Evolutionary conservation across 2,888 invertebrate genomes (phyloP).

Genomic region (Deilephila porcellus): DNA sequence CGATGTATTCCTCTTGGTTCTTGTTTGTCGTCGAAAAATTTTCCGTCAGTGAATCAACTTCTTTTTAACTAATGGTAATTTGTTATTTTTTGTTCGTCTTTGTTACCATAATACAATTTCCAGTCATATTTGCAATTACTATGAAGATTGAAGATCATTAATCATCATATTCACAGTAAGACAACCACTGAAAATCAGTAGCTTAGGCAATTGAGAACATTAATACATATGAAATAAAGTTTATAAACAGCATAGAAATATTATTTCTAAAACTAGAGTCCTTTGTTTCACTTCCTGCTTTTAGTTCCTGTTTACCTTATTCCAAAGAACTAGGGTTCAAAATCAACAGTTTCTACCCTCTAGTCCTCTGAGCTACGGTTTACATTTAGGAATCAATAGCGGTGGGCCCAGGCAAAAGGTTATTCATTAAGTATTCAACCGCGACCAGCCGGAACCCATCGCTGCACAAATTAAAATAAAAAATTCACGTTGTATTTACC

Average conservation of each 20-base stretch:
- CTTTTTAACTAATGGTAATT: neutral
- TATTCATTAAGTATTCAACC: constrained; percentile 17
- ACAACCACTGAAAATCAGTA: too few relatives aligned
- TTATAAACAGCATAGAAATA: neutral
- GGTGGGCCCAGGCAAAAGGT: constrained; percentile 15
- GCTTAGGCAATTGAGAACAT: too few relatives aligned
- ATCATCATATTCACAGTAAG: too few relatives aligned
- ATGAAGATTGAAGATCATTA: too few relatives aligned
- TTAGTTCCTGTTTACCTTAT: neutral
- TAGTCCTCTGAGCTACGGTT: neutral
- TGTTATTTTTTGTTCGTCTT: neutral
- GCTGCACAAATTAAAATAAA: constrained; percentile 16
- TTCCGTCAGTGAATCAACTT: neutral
- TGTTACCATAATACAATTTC: neutral
- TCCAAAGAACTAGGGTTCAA: neutral
- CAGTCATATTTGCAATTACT: too few relatives aligned
- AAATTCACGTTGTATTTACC: neutral
- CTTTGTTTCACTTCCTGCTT: constrained; percentile 16
- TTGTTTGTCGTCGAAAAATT: neutral
- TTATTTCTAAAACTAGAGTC: neutral
- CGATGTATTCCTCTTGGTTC: neutral
- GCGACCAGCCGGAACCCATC: neutral
- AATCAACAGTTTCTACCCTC: neutral
- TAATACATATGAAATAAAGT: too few relatives aligned
- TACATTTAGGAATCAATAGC: constrained; percentile 2